Conservation (phyloP, 2,797 vertebrate species). For the Ptychobarbus kaznakovi region DNA sequence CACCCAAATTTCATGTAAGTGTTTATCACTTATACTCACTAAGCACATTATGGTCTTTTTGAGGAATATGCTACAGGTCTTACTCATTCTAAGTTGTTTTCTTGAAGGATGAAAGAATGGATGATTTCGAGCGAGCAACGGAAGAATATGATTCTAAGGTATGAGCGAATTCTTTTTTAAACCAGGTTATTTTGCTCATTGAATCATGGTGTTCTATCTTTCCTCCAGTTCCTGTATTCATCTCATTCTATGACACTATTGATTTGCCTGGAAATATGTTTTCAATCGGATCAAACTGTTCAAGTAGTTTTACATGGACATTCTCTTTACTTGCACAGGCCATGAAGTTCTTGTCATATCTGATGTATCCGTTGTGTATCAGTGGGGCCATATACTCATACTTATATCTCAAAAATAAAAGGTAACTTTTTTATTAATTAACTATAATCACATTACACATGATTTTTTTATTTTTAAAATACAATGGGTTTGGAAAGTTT, state of each 20-base stretch:
- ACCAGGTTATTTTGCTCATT: background rate
- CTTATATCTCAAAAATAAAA: conserved; percentile 92
- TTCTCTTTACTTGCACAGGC: conserved; percentile 76
- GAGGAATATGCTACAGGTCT: background rate
- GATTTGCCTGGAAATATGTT: background rate
- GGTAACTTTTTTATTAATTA: conserved; percentile 72
- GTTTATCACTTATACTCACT: conserved; percentile 63
- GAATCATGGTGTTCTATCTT: background rate
- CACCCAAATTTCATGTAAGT: conserved; percentile 76
- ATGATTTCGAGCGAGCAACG: conserved; percentile 88
- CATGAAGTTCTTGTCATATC: conserved; percentile 91
- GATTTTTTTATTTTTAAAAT: too few species aligned
- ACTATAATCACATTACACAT: background rate
- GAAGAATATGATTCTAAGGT: conserved; percentile 92
- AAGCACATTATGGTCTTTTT: background rate
- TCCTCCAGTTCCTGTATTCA: background rate
- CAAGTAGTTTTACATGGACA: conserved; percentile 24
- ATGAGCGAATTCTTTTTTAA: conserved; percentile 12
- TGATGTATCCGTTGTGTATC: conserved; percentile 92
- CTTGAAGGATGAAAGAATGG: conserved; percentile 83
- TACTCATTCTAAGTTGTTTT: background rate
- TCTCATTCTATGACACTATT: too few species aligned
- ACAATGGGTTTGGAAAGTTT: background rate
- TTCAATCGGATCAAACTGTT: background rate
- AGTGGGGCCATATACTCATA: conserved; percentile 92